phyloP scores from a whole-genome alignment of 2,888 invertebrate genomes.

The Dasysyrphus albostriatus region DNA sequence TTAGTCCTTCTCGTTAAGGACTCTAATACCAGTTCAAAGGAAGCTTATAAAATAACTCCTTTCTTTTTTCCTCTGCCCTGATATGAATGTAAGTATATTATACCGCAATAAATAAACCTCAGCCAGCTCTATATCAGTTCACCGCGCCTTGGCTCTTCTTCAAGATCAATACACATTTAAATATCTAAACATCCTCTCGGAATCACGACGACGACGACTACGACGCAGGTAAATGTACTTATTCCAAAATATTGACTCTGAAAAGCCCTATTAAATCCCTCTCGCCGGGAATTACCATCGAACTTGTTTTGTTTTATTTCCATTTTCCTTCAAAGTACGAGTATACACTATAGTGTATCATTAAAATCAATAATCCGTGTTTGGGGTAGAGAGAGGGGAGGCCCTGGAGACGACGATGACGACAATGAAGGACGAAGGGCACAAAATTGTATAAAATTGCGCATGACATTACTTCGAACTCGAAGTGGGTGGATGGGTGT shows the following conservation, averaged over 20 bases:
- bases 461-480: constrained; percentile 66
- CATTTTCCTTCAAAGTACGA: constrained; percentile 22
- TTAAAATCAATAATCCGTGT: constrained; percentile 73
- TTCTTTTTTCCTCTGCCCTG: not conserved
- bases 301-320: constrained; percentile 55
- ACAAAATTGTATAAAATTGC: constrained; percentile 55
- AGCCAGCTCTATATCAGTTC: constrained; percentile 50
- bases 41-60: constrained; percentile 29
- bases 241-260: constrained; percentile 73
- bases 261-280: constrained; percentile 73
- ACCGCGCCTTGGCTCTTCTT: constrained; percentile 29
- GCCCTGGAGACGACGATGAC: not conserved
- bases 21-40: constrained; percentile 35
- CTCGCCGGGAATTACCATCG: constrained; percentile 67
- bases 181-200: constrained; percentile 69
- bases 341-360: constrained; percentile 48
- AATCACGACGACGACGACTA: constrained; percentile 57
- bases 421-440: constrained; percentile 9
- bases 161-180: constrained; percentile 70
- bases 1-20: constrained; percentile 23
- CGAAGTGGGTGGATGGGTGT: constrained; percentile 30
- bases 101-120: constrained; percentile 32
- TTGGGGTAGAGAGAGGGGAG: constrained; percentile 1
- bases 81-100: not conserved
- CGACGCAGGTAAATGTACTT: constrained; percentile 66